These are phyloP conservation scores for Rhineura floridana DNA, from an alignment of 2,113 vertebrate genomes.

Conservation along the genomic window DNA sequence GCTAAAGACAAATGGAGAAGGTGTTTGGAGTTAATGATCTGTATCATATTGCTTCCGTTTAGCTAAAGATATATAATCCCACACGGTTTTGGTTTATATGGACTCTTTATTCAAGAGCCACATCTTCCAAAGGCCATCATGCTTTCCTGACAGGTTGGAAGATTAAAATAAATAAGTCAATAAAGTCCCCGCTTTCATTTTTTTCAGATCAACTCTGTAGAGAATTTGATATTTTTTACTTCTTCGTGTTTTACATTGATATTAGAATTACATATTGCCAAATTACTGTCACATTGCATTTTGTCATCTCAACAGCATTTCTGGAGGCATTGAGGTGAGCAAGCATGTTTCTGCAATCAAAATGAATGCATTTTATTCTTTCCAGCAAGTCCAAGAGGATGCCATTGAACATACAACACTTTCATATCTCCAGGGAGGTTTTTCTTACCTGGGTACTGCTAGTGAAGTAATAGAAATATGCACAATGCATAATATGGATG, in stretches of 20 bases:
- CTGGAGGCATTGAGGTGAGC: background rate
- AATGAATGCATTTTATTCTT: background rate
- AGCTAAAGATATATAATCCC: conserved; percentile 68
- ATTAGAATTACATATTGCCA: conserved; percentile 40
- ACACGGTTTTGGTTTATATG: conserved; percentile 59
- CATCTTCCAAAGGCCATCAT: conserved; percentile 53
- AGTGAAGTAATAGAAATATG: background rate
- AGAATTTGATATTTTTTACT: conserved; percentile 42
- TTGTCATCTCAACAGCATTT: conserved; percentile 50
- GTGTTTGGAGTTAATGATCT: conserved; percentile 70
- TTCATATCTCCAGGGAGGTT: background rate
- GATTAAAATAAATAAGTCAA: conserved; percentile 66
- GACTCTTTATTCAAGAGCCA: conserved; percentile 57
- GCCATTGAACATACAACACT: background rate
- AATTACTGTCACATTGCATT: conserved; percentile 47
- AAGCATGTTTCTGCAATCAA: background rate
- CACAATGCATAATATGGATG: background rate
- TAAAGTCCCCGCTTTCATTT: conserved; percentile 44
- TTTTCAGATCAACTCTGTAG: conserved; percentile 35
- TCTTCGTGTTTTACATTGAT: conserved; percentile 45
- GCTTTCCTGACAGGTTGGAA: conserved; percentile 46
- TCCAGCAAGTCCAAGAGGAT: background rate
- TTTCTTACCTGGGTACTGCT: background rate
- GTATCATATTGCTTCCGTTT: conserved; percentile 67
- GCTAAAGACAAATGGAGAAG: conserved; percentile 70